Base-by-base conservation (phyloP, 2,888 invertebrate genomes). In the Acrobasis consociella region DNA sequence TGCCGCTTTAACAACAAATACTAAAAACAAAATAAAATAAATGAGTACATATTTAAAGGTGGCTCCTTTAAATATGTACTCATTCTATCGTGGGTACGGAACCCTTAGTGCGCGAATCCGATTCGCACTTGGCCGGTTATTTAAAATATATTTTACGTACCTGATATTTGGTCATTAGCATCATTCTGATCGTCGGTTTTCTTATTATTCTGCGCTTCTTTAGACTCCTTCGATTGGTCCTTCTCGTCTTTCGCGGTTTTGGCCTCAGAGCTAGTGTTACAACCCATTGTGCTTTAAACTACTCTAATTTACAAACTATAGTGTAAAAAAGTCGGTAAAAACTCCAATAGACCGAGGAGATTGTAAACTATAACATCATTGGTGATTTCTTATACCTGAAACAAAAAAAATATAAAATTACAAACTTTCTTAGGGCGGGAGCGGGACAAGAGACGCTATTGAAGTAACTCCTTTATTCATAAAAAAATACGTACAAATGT, bases 251-350 rank as follows among this genome's bases (percentile, higher is more conserved):
- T 80, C 5, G 68, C 46, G 49, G 67, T 61, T 56, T 69, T 69
- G 51, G 65, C 69, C 10, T 69, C 87, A 1, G 86, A 83, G 66
- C 87, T 87, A 0, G 87, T 87, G 67, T 86, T 87, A 77, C 87
- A 87, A 42, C 87, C 87, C 87, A 87, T 69, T 72, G 65, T 58
- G 66, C 68, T 67, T 67, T 62, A 42, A 53, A 62, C 66, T 59
- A 69, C 66, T 69, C 68, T 72, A 67, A 67, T 68, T 66, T 67
- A 59, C 67, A 46, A 65, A 73, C 65, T 67, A 69, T 62, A 51
- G 64, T 69, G 46, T 10, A 52, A 39, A n/a, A 60, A 59, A 38
- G 37, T 58, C 52, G 52, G 37, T 37, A 17, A 15, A 22, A 49
- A 11, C 16, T 37, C 2, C 38, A 38, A 38, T 37, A 17, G 15